These are phyloP conservation scores for Dyspetes luteomarginatus DNA, from an alignment of 2,888 invertebrate species.

Conservation along the genomic window DNA sequence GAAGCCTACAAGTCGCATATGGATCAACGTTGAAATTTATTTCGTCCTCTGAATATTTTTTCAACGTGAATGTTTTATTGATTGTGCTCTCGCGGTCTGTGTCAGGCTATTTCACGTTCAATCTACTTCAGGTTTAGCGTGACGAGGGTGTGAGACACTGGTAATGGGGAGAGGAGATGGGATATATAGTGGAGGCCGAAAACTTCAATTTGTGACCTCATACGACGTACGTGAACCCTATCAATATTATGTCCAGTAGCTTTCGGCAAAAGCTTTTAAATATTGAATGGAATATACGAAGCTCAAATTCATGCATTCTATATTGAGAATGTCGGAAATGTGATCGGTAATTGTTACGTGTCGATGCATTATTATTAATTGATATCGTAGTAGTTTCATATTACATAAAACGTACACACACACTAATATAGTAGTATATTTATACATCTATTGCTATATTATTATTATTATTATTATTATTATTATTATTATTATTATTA, in stretches of 20 bases:
- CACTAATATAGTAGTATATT: conserved; percentile 1
- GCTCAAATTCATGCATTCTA: conserved; percentile 10
- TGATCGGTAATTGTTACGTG: conserved; percentile 40
- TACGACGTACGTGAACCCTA: conserved; percentile 30
- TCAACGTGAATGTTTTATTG: conserved; percentile 45
- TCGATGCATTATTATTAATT: conserved; percentile 52
- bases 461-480: too few relatives aligned
- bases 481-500: too few relatives aligned
- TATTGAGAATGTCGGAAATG: conserved; percentile 33
- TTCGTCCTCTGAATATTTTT: conserved; percentile 40
- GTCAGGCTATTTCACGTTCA: conserved; percentile 53
- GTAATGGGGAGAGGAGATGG: background rate
- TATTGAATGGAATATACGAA: background rate
- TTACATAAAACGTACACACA: conserved; percentile 2
- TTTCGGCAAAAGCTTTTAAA: conserved; percentile 11
- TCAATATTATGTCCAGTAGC: conserved; percentile 54
- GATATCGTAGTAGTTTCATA: conserved; percentile 23
- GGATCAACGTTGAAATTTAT: conserved; percentile 32
- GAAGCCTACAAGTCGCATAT: background rate
- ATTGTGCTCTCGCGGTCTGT: conserved; percentile 30
- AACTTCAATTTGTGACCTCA: conserved; percentile 51
- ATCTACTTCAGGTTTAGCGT: conserved; percentile 48
- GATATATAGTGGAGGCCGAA: conserved; percentile 13
- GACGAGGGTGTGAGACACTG: conserved; percentile 1
- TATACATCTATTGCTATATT: background rate